Evolutionary conservation across 2,888 invertebrate species (phyloP).

Genomic region (Drosophila dives): DNA sequence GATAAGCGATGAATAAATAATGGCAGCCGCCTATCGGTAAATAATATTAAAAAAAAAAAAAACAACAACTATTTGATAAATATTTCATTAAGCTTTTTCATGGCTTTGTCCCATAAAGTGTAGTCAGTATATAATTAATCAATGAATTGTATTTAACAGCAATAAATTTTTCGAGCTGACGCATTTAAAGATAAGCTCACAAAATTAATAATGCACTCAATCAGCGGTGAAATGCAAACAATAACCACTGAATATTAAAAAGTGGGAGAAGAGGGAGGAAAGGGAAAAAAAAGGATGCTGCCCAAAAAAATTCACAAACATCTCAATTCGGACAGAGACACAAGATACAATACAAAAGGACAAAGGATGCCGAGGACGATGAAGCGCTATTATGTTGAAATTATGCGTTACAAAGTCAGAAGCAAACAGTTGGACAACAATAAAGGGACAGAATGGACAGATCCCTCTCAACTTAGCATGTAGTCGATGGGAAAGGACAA

Average conservation of each 20-base stretch:
- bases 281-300: slow-evolving; percentile 19
- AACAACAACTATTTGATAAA: slow-evolving; percentile 42
- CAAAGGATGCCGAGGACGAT: slow-evolving; percentile 37
- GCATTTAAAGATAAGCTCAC: slow-evolving; percentile 41
- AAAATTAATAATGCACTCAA: slow-evolving; percentile 46
- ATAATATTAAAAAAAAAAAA: slow-evolving; percentile 39
- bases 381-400: slow-evolving; percentile 67
- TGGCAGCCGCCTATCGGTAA: slow-evolving; percentile 11
- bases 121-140: slow-evolving; percentile 39
- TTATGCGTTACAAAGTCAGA: slow-evolving; percentile 64
- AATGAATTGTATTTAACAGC: slow-evolving; percentile 32
- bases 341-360: slow-evolving; percentile 28
- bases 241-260: slow-evolving; percentile 33
- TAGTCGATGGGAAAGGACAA: slow-evolving; percentile 25
- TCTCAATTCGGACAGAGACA: slow-evolving; percentile 26
- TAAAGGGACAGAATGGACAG: slow-evolving; percentile 11
- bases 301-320: slow-evolving; percentile 27
- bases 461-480: slow-evolving; percentile 23
- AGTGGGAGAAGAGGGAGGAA: neutral
- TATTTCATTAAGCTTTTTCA: slow-evolving; percentile 39
- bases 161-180: slow-evolving; percentile 24
- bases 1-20: slow-evolving; percentile 28
- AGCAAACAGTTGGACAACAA: slow-evolving; percentile 40
- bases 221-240: slow-evolving; percentile 34
- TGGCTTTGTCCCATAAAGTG: slow-evolving; percentile 16